Conservation (phyloP, 64 coral and sea anemone genomes). For the Hydrozoanthus tunicans region DNA sequence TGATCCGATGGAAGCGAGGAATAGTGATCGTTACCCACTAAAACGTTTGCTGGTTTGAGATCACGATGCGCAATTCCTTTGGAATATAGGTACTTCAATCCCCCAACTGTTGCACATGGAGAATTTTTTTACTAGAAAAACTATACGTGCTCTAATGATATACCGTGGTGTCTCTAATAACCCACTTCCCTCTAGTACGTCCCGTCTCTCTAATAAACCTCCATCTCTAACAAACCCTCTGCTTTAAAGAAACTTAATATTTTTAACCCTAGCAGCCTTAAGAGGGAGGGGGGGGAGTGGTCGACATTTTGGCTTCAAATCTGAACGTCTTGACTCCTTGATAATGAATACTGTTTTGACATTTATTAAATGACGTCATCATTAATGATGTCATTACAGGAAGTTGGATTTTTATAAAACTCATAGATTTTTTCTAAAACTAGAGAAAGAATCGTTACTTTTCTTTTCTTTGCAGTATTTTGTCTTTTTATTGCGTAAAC, state of each 20-base stretch:
- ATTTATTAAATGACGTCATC: too few relatives aligned
- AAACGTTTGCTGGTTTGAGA: background rate
- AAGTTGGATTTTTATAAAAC: too few relatives aligned
- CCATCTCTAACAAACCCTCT: background rate
- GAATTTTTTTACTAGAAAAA: background rate
- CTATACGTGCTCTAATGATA: background rate
- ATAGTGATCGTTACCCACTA: slow-evolving; percentile 15
- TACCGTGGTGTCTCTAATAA: slow-evolving; percentile 6
- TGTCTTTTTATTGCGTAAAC: too few relatives aligned
- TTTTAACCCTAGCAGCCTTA: too few relatives aligned
- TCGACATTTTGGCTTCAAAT: too few relatives aligned
- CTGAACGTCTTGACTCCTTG: too few relatives aligned
- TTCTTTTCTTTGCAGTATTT: too few relatives aligned
- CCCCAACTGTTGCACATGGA: slow-evolving; percentile 1
- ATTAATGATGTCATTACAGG: too few relatives aligned
- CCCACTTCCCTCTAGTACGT: background rate
- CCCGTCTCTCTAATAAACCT: slow-evolving; percentile 6
- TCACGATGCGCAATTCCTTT: background rate
- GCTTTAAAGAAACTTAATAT: background rate
- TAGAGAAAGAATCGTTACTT: too few relatives aligned
- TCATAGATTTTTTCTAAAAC: too few relatives aligned
- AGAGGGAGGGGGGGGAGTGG: too few relatives aligned
- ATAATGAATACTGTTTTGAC: too few relatives aligned
- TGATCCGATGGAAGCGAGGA: background rate
- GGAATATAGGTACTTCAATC: background rate